Conservation (phyloP, 2,888 invertebrate species). For the Drosophila kanekoi region DNA sequence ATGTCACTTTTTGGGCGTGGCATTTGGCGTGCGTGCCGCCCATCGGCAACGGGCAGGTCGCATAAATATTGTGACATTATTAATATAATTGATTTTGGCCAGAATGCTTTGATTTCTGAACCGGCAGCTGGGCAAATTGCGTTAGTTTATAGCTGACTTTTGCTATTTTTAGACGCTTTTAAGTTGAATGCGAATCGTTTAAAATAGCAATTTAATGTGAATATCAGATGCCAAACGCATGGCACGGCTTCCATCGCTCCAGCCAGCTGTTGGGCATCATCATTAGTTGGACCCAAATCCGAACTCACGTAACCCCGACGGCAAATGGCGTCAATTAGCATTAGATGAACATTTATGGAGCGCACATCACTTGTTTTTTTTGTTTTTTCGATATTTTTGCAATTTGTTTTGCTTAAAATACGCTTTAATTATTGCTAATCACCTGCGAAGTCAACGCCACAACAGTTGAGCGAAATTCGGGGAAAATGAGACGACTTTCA, state of each 20-base stretch:
- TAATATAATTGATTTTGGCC: conserved; percentile 70
- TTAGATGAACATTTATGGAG: conserved; percentile 41
- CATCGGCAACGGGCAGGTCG: conserved; percentile 14
- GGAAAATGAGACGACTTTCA: not conserved
- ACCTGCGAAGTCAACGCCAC: conserved; percentile 45
- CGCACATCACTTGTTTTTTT: conserved; percentile 6
- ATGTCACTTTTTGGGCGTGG: conserved; percentile 41
- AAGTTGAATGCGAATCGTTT: conserved; percentile 23
- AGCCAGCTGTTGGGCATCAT: conserved; percentile 24
- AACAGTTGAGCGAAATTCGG: not conserved
- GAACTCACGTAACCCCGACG: conserved; percentile 43
- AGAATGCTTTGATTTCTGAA: conserved; percentile 59
- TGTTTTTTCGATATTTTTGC: conserved; percentile 28
- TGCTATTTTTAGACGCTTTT: conserved; percentile 61
- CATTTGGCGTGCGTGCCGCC: conserved; percentile 37
- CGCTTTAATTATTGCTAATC: conserved; percentile 64
- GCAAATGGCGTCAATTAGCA: conserved; percentile 42
- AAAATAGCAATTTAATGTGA: conserved; percentile 47
- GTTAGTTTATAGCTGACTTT: conserved; percentile 56
- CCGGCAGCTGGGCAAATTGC: conserved; percentile 61
- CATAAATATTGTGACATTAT: conserved; percentile 60
- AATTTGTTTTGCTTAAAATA: conserved; percentile 57
- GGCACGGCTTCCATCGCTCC: conserved; percentile 12
- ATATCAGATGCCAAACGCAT: too few relatives aligned
- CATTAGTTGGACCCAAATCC: conserved; percentile 16